Base-by-base conservation (phyloP, 1,140 invertebrate genomes). In the Zaprionus lachaisei region DNA sequence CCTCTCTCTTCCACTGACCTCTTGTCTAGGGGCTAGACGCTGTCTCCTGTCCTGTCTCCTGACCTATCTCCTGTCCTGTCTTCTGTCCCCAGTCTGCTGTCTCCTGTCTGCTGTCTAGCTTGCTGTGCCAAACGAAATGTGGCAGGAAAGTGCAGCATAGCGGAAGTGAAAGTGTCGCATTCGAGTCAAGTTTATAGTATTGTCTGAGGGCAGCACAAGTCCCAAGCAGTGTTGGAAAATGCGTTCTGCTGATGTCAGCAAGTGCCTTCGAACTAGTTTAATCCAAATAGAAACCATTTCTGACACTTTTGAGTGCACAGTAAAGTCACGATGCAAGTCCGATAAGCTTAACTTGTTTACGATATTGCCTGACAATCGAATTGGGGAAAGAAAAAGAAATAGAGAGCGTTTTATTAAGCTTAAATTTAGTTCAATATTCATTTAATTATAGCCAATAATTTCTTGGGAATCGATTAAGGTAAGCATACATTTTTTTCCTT, bases 61-160 rank as follows among this genome's bases (percentile, higher is more conserved):
- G 47, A 15, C 38, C 38, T n/a, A 14, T 12, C 20, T 51, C 20
- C 47, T 51, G 15, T 41, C 38, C 38, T 15, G 47, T 51, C 20
- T 20, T 20, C 14, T 41, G 38, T 41, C 38, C 5, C 38, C 37
- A 14, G 38, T 41, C 15, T 41, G 5, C 38, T 41, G 15, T 41
- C 38, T n/a, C 38, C 14, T 41, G 38, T 38, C 37, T 15, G 14
- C 20, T 49, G 47, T 51, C 47, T 24, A 20, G 47, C 37, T 62
- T 57, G 37, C 55, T 69, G 81, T 84, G 77, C 77, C 79, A 90
- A 90, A 90, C 81, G 79, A 76, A 90, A 81, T 89, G 85, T 72
- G 74, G 61, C 78, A 72, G 74, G 51, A 31, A 64, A 72, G 63
- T 69, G 67, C 83, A 77, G 54, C 77, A 47, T 55, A 28, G 64